phyloP scores from a whole-genome alignment of 2,888 invertebrate genomes.

The Drosophila monieri region DNA sequence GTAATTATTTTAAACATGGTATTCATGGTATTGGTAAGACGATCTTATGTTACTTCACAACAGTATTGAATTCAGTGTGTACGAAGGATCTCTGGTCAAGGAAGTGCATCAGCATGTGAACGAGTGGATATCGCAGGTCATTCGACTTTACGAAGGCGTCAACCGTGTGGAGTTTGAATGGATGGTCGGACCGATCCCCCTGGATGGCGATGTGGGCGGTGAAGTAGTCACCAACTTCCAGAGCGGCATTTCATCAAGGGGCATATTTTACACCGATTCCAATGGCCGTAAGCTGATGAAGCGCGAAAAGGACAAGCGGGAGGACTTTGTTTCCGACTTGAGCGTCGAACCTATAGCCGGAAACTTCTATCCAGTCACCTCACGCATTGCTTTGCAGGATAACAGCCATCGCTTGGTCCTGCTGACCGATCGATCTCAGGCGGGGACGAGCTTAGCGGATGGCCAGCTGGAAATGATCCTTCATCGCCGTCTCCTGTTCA shows the following conservation, averaged over 20 bases:
- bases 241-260: conserved; percentile 87
- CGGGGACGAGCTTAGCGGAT: conserved; percentile 89
- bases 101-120: conserved; percentile 36
- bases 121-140: conserved; percentile 85
- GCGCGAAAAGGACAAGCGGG: conserved; percentile 87
- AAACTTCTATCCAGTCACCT: conserved; percentile 97
- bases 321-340: conserved; percentile 89
- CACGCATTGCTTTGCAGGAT: conserved; percentile 89
- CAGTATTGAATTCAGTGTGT: conserved; percentile 17
- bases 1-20: too few relatives aligned
- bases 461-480: conserved; percentile 92
- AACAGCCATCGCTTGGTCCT: conserved; percentile 76
- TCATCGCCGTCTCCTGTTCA: conserved; percentile 92
- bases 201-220: conserved; percentile 88
- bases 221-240: conserved; percentile 92
- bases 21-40: too few relatives aligned
- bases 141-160: conserved; percentile 88
- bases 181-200: conserved; percentile 91
- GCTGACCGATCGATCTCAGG: conserved; percentile 91
- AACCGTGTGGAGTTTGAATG: conserved; percentile 89
- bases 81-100: conserved; percentile 33
- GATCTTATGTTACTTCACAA: conserved; percentile 15
- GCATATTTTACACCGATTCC: conserved; percentile 94
- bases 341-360: conserved; percentile 89
- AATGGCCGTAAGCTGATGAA: conserved; percentile 95